Evolutionary conservation across 2,888 invertebrate genomes (phyloP), one percentile per base, ranked within the genome.

Genomic region (Ornithoptera priamus): DNA sequence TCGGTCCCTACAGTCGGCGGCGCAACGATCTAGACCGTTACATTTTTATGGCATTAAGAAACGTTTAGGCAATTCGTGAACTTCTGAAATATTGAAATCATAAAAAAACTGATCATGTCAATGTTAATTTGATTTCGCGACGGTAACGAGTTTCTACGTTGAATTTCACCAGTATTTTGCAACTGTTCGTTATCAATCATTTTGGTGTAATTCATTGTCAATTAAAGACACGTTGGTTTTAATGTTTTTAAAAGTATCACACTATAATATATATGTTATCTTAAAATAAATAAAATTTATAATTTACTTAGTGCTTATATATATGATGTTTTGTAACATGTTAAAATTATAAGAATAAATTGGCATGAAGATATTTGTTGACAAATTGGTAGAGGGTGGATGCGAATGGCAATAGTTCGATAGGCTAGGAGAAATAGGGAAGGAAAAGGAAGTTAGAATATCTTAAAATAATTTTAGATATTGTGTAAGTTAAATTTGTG

Each of bases 11-110:
- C 39, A 59, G 46, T 67, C 36, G 7, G 24, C 60, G 60, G 42
- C 17, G 46, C 63, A 68, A 68, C 59, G 65, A 50, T 70, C 65
- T 70, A 67, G 67, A 67, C 63, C 60, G 60, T 56, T 42, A 42
- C 53, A 70, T 63, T 68, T 69, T 65, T 53, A 64, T 53, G n/a
- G 60, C 56, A 24, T 64, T 67, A 57, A 59, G 59, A 60, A 67
- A 70, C 30, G 22, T 17, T 64, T 57, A 63, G 65, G 56, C 61
- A 60, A 63, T 46, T 70, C 39, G 59, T 70, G 60, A 70, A 67
- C 63, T 59, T 70, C 67, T 67, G 67, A 67, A 69, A 69, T 69
- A 69, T 69, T 30, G 65, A 69, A 70, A 67, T 66, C 67, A 64
- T 64, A 70, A 67, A 70, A 30, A 46, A 70, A 63, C 42, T 59